A percentile compares a stretch with the other conserved stretches of the same genome.
Evolutionary conservation across 2,888 invertebrate genomes (phyloP).

Genomic region (Tetranychus piercei): DNA sequence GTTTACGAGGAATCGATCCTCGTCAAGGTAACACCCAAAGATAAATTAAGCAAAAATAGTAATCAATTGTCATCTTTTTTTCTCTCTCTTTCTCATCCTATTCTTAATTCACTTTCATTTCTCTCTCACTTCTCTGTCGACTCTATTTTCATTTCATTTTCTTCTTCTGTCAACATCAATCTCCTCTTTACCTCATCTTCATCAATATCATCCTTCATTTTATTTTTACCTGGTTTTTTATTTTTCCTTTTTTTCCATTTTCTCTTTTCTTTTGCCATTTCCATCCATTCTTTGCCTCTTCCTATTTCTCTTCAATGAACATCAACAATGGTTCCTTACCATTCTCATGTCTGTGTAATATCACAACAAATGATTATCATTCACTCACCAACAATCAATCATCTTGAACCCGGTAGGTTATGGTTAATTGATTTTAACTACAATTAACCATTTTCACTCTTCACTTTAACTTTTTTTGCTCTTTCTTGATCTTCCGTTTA

Average conservation of each 20-base stretch:
- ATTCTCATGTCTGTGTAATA: not conserved
- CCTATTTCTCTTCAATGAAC: not conserved
- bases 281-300: not conserved
- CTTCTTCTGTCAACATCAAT: not conserved
- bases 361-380: not conserved
- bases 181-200: no score
- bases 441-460: not conserved
- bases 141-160: not conserved
- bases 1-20: not conserved
- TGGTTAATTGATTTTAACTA: not conserved
- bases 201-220: no score
- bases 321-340: not conserved
- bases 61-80: not conserved
- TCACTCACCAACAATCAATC: not conserved
- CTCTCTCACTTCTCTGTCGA: not conserved
- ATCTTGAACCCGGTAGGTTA: not conserved
- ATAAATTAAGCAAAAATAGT: not conserved
- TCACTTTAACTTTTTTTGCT: not conserved
- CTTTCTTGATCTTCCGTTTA: not conserved
- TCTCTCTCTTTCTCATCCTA: not conserved
- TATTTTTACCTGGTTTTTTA: no score
- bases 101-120: not conserved
- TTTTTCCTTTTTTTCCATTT: not conserved
- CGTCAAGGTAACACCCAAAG: slow-evolving; percentile 1
- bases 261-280: not conserved